Evolutionary conservation across 2,113 vertebrate genomes (phyloP), one percentile per base, ranked within the genome.

Genomic region (Vulpes lagopus): DNA sequence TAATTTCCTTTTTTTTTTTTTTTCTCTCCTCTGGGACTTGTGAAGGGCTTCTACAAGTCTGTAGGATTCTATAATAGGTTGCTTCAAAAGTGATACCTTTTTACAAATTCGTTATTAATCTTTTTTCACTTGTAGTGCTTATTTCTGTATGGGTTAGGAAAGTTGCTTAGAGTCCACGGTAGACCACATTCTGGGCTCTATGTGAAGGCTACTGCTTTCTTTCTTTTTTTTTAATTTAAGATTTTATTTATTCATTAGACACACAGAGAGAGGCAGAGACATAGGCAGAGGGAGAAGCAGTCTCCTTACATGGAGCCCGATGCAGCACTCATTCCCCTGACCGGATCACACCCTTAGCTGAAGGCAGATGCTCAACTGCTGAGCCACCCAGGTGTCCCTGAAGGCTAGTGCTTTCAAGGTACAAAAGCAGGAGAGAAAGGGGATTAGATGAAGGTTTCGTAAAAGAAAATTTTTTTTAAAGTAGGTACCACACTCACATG

Each of bases 41-140:
- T 30, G 30, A 91, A 79, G 25, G 19, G 2, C 25, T 82, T 94
- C 38, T 74, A 1, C 67, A 74, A 15, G 67, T 62, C 91, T 84
- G 59, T 92, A 67, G 14, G n/a, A 53, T 83, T 94, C 79, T 80
- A 1, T 51, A 53, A 67, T 76, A 55, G 35, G 51, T 96, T 60
- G 62, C 62, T 91, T 93, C 73, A 89, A 30, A 96, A 73, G 25
- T 73, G 25, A 60, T 81, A 38, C 43, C 20, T 96, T 90, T 73
- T 32, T 74, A 22, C 27, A 78, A 16, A 90, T 4, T 83, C 51
- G 59, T 16, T 55, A 20, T 78, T 92, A 43, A 43, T 43, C 43
- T 5, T 51, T 83, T 89, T 67, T 78, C 17, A 51, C 32, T 16
- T 1, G 30, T 91, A 11, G 5, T 69, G 7, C 22, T 83, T 59